A percentile compares a stretch with the other conserved stretches of the same genome.
phyloP scores from a whole-genome alignment of 1,140 invertebrate species.

The Bombus polaris region DNA sequence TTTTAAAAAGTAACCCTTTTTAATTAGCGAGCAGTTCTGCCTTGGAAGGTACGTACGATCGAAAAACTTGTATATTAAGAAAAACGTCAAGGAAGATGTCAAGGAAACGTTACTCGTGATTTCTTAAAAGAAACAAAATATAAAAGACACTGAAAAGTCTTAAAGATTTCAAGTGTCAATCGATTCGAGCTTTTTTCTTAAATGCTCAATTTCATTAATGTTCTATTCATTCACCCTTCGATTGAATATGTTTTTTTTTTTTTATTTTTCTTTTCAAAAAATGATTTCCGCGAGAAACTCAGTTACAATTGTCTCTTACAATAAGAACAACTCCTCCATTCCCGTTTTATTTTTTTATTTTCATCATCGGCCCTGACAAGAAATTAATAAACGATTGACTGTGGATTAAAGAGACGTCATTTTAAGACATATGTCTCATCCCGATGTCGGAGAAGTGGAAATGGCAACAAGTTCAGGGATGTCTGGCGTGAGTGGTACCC shows the following conservation, averaged over 20 bases:
- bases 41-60: neutral
- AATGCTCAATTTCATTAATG: neutral
- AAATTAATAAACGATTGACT: constrained; percentile 35
- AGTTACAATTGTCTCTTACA: neutral
- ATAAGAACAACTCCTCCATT: neutral
- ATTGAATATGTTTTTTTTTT: neutral
- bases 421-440: constrained; percentile 80
- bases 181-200: too few relatives aligned
- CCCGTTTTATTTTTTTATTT: neutral
- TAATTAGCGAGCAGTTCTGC: neutral
- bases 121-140: too few relatives aligned
- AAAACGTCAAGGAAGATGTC: neutral
- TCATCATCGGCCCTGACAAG: neutral
- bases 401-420: constrained; percentile 72
- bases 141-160: too few relatives aligned
- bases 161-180: too few relatives aligned
- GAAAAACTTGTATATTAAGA: neutral
- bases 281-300: neutral
- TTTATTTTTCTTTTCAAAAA: neutral
- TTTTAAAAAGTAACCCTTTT: neutral
- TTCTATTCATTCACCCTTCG: neutral
- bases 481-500: constrained; percentile 75
- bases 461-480: constrained; percentile 79
- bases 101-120: neutral
- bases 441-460: constrained; percentile 77